phyloP scores from a whole-genome alignment of 2,888 invertebrate species.

The Dryobotodes eremita region DNA sequence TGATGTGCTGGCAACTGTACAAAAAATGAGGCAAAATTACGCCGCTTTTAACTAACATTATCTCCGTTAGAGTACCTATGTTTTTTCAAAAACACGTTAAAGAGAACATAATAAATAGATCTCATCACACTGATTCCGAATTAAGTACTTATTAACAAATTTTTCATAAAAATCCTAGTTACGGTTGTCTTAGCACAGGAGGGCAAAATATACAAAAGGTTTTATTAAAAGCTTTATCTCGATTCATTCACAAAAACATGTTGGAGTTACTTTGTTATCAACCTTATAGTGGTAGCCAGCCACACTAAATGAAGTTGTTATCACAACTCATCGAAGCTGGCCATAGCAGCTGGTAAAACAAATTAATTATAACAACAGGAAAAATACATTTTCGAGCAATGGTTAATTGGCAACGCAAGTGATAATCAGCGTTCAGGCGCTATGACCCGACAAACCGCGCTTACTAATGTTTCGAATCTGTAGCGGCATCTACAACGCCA shows the following conservation, averaged over 20 bases:
- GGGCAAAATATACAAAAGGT: background rate
- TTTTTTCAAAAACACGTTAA: too few relatives aligned
- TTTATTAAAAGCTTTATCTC: background rate
- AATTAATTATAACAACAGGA: slow-evolving; percentile 21
- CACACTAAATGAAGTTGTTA: background rate
- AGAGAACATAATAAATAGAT: too few relatives aligned
- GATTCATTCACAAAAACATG: background rate
- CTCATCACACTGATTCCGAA: too few relatives aligned
- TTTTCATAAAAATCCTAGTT: too few relatives aligned
- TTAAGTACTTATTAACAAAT: too few relatives aligned
- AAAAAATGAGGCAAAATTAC: too few relatives aligned
- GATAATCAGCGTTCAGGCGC: slow-evolving; percentile 1
- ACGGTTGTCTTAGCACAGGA: background rate
- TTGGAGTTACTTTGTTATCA: background rate
- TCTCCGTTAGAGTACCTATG: too few relatives aligned
- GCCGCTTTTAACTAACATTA: too few relatives aligned
- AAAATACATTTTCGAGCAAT: background rate
- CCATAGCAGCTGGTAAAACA: slow-evolving; percentile 21
- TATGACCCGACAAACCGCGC: too few relatives aligned
- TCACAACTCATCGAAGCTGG: background rate
- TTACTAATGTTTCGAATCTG: too few relatives aligned
- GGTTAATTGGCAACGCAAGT: background rate
- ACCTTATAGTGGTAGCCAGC: background rate
- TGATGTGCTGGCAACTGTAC: too few relatives aligned
- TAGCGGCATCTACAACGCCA: too few relatives aligned